phyloP scores from a whole-genome alignment of 2,113 vertebrate genomes.

The Laticauda colubrina region DNA sequence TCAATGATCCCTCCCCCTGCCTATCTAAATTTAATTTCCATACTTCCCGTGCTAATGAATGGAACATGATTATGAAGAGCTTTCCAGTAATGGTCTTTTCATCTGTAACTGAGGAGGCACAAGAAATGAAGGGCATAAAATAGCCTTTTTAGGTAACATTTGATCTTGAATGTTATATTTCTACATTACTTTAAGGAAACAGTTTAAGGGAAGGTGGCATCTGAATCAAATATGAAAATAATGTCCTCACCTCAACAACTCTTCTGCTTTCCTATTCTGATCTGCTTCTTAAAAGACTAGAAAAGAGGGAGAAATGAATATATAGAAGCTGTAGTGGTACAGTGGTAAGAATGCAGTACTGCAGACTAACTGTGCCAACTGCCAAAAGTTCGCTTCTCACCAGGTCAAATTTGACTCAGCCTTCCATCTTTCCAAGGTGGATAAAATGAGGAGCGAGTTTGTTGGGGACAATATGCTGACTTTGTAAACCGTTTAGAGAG shows the following conservation, averaged over 20 bases:
- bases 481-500: background rate
- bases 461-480: no score
- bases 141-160: background rate
- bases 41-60: background rate
- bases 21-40: background rate
- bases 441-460: background rate
- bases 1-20: background rate
- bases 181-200: no score
- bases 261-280: background rate
- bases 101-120: background rate
- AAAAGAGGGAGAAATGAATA: background rate
- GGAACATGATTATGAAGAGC: background rate
- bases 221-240: background rate
- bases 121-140: background rate
- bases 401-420: background rate
- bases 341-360: background rate
- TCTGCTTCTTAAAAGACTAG: background rate
- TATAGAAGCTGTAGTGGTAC: background rate
- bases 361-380: background rate
- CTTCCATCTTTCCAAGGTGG: background rate
- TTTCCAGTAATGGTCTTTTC: background rate
- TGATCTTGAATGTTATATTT: background rate
- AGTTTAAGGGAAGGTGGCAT: background rate
- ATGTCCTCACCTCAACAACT: background rate
- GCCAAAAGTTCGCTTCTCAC: background rate